Percentiles rank a stretch among this genome's conserved stretches.
Evolutionary conservation across 2,888 invertebrate species (phyloP).

Genomic region (Meghimatium bilineatum): DNA sequence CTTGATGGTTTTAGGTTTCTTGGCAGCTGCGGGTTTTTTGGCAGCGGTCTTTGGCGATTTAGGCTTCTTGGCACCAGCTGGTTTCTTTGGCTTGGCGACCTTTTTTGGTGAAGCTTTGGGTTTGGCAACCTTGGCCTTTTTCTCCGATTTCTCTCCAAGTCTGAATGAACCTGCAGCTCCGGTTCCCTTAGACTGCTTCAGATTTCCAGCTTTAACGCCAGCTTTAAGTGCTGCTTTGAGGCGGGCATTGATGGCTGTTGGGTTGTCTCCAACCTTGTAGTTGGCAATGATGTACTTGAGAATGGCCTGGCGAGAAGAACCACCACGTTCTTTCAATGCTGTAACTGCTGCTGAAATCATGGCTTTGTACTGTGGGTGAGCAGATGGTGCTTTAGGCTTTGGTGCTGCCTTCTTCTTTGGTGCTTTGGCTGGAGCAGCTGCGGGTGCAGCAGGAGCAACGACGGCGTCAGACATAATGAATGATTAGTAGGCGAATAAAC

Average conservation of each 20-base stretch:
- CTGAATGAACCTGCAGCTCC: constrained; percentile 56
- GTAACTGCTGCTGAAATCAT: background rate
- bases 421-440: constrained; percentile 15
- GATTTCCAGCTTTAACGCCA: constrained; percentile 60
- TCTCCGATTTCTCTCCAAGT: constrained; percentile 50
- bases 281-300: constrained; percentile 53
- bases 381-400: background rate
- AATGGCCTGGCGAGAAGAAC: constrained; percentile 25
- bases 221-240: constrained; percentile 64
- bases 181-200: constrained; percentile 49
- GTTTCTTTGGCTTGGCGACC: constrained; percentile 41
- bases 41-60: constrained; percentile 20
- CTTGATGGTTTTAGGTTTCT: constrained; percentile 13
- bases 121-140: constrained; percentile 45
- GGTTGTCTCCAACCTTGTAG: constrained; percentile 67
- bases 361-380: constrained; percentile 12
- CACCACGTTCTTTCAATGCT: constrained; percentile 21
- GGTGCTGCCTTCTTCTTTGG: background rate
- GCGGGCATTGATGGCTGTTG: constrained; percentile 54
- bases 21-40: constrained; percentile 5
- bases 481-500: too few species aligned
- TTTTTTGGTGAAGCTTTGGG: constrained; percentile 47
- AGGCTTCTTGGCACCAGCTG: constrained; percentile 44
- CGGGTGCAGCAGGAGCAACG: background rate
- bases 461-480: constrained; percentile 4